Evolutionary conservation across 2,113 vertebrate species (phyloP).

Genomic region (Procavia capensis): DNA sequence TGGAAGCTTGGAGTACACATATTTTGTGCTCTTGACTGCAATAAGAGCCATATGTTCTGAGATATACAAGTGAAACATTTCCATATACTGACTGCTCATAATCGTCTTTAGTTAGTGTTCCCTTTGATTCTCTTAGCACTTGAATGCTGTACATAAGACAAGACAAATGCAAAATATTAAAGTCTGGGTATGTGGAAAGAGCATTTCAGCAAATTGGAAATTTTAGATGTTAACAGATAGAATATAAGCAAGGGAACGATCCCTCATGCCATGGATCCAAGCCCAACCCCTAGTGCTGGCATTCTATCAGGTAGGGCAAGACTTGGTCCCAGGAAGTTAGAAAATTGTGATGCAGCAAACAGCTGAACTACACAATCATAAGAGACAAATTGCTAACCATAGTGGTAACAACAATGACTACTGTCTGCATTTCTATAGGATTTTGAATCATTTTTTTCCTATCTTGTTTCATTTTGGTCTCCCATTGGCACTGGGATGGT

Average conservation of each 20-base stretch:
- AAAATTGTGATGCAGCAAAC: not conserved
- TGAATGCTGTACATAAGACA: not conserved
- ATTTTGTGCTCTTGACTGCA: not conserved
- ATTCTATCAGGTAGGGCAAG: not conserved
- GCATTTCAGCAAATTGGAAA: not conserved
- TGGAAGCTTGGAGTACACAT: not conserved
- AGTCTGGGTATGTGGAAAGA: not conserved
- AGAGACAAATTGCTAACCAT: not conserved
- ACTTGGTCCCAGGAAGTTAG: not conserved
- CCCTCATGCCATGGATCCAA: too few relatives aligned
- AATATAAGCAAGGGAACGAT: not conserved
- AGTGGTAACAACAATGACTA: too few relatives aligned
- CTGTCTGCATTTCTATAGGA: too few relatives aligned
- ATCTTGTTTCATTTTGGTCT: constrained; percentile 1
- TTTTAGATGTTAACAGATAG: not conserved
- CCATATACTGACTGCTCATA: too few relatives aligned
- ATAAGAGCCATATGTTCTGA: too few relatives aligned
- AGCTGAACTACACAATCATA: not conserved
- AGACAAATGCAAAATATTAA: not conserved
- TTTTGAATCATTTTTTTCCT: not conserved
- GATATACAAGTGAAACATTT: not conserved
- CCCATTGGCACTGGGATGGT: not conserved
- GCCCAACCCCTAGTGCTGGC: not conserved
- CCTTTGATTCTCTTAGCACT: not conserved
- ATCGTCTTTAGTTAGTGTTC: not conserved